Evolutionary conservation across 2,888 invertebrate species (phyloP).

Genomic region (Ormyrus labotus): DNA sequence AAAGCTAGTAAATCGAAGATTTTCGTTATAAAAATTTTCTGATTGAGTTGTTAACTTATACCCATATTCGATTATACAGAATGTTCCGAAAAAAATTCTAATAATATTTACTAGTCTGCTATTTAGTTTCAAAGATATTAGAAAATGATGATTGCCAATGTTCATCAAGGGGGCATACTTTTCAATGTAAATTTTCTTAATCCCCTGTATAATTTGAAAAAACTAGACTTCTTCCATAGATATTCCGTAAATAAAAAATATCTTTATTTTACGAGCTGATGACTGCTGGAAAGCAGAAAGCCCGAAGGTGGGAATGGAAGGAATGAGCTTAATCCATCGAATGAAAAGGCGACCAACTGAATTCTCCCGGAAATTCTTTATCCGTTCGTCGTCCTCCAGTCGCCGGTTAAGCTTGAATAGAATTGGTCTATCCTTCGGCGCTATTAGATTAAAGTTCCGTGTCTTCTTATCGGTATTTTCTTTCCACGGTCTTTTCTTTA

Average conservation of each 20-base stretch:
- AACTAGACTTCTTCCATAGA: too few species aligned
- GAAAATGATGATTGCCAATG: too few species aligned
- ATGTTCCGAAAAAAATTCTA: neutral
- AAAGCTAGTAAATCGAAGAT: too few species aligned
- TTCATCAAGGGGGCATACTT: too few species aligned
- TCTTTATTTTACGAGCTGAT: too few species aligned
- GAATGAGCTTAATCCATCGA: slow-evolving; percentile 20
- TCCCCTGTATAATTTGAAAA: too few species aligned
- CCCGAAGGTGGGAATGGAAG: neutral
- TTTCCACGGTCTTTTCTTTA: neutral
- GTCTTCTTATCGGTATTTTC: slow-evolving; percentile 30
- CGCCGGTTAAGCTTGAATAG: slow-evolving; percentile 2
- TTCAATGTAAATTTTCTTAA: too few species aligned
- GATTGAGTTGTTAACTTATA: too few species aligned
- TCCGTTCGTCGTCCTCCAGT: neutral
- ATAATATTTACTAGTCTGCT: too few species aligned
- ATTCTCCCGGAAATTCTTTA: slow-evolving; percentile 36
- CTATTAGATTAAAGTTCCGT: slow-evolving; percentile 30
- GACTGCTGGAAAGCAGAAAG: neutral
- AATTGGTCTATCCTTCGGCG: neutral
- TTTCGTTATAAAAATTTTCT: too few species aligned
- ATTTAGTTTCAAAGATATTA: too few species aligned
- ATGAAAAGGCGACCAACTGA: slow-evolving; percentile 28
- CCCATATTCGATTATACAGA: neutral
- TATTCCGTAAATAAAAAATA: too few species aligned